Base-by-base conservation (phyloP, 2,797 vertebrate species). In the Myotis planiceps region DNA sequence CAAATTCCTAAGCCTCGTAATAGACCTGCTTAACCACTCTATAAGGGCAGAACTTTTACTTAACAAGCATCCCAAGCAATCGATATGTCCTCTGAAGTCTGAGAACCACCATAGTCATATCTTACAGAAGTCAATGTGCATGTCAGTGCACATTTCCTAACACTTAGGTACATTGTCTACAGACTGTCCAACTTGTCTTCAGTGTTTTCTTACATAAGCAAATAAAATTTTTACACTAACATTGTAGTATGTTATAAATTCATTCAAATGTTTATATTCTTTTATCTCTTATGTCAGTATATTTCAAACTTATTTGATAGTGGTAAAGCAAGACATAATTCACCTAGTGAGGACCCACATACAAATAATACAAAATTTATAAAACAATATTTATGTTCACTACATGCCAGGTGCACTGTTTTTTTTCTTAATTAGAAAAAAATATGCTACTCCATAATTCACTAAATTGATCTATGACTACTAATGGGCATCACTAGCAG, bases 251-350 rank as follows among this genome's bases (percentile, higher is more conserved):
- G 42, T 32, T 92, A 10, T 83, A 85, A 96, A 76, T 49, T 72
- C 18, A 92, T 42, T 94, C 51, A 86, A 86, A 15, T 71, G 37
- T 87, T 76, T 79, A 82, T 27, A 63, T n/a, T 34, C 53, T 75
- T 93, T 72, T 53, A 60, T 92, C 18, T 78, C 23, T 80, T 71
- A 78, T 9, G 25, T 85, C 15, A 37, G 14, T 34, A 7, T 60
- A 85, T 75, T 96, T 95, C n/a, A 85, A 82, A 85, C 55, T 66
- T 89, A 86, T 39, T 74, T 92, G 51, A 89, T 1, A 74, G 32
- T 84, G 18, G 47, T 37, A 88, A 72, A 83, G 60, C 37, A 83
- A 92, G 42, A 87, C 49, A 32, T 13, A 94, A 96, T 53, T 78
- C 45, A 94, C 27, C 84, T 34, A 65, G 18, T 90, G 39, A 92